phyloP scores from a whole-genome alignment of 2,113 vertebrate species.

The Semnornis frantzii region DNA sequence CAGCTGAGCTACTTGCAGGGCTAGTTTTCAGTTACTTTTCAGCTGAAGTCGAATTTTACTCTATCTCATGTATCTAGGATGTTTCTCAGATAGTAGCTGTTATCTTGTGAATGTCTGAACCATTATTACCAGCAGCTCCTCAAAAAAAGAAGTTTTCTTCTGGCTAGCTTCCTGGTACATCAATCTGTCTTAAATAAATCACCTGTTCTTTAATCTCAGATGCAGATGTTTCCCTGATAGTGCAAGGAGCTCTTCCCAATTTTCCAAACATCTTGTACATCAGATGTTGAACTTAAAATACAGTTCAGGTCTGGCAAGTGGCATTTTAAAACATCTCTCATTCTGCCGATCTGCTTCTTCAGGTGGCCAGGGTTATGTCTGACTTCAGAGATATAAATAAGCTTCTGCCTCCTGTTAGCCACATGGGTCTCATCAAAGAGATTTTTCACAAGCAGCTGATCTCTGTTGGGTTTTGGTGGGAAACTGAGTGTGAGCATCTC shows the following conservation, averaged over 20 bases:
- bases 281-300: constrained; percentile 4
- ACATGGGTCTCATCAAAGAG: neutral
- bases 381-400: constrained; percentile 23
- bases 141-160: neutral
- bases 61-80: constrained; percentile 3
- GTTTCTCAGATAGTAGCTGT: constrained; percentile 24
- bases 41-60: neutral
- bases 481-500: neutral
- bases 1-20: neutral
- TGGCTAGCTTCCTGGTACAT: constrained; percentile 48
- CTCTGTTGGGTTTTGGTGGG: neutral
- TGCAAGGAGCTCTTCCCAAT: neutral
- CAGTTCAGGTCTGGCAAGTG: neutral
- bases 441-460: neutral
- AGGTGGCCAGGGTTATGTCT: neutral
- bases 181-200: constrained; percentile 33
- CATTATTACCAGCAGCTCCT: constrained; percentile 9
- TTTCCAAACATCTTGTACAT: constrained; percentile 35
- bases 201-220: constrained; percentile 44
- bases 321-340: constrained; percentile 7
- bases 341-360: constrained; percentile 12
- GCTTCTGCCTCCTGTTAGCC: constrained; percentile 1
- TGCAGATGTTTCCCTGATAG: constrained; percentile 58
- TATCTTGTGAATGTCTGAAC: constrained; percentile 12
- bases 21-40: constrained; percentile 10